phyloP scores from a whole-genome alignment of 2,888 invertebrate genomes.

The Sialis fuliginosa region DNA sequence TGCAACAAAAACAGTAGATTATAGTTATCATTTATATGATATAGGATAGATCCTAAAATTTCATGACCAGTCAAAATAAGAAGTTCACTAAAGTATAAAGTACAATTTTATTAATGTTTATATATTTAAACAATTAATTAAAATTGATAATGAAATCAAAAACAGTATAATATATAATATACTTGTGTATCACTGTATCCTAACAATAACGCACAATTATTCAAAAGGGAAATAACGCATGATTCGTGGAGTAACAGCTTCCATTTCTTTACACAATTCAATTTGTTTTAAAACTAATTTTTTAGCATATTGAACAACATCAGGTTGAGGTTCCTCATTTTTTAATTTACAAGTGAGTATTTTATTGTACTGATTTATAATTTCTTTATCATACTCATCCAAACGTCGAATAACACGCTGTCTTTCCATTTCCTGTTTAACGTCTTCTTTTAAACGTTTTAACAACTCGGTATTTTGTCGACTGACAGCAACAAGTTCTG shows the following conservation, averaged over 20 bases:
- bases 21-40: too few relatives aligned
- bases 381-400: slow-evolving; percentile 4
- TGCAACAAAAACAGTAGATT: too few relatives aligned
- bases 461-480: slow-evolving; percentile 65
- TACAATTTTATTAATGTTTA: too few relatives aligned
- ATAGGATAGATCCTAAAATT: too few relatives aligned
- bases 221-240: slow-evolving; percentile 2
- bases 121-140: too few relatives aligned
- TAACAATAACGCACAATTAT: not conserved
- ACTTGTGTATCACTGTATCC: too few relatives aligned
- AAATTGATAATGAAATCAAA: too few relatives aligned
- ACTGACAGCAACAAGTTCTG: slow-evolving; percentile 58
- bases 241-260: slow-evolving; percentile 1
- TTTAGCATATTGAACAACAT: not conserved
- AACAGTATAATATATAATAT: too few relatives aligned
- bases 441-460: slow-evolving; percentile 21
- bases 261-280: slow-evolving; percentile 5
- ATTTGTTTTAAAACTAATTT: slow-evolving; percentile 3
- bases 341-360: slow-evolving; percentile 3
- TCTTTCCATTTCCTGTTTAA: slow-evolving; percentile 2
- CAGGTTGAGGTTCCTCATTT: slow-evolving; percentile 2
- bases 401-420: slow-evolving; percentile 1
- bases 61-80: too few relatives aligned
- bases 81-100: too few relatives aligned
- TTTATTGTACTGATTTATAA: slow-evolving; percentile 3